These are phyloP conservation scores for Cryptoblepharus egeriae DNA, from an alignment of 2,797 vertebrate species.

Conservation along the genomic window DNA sequence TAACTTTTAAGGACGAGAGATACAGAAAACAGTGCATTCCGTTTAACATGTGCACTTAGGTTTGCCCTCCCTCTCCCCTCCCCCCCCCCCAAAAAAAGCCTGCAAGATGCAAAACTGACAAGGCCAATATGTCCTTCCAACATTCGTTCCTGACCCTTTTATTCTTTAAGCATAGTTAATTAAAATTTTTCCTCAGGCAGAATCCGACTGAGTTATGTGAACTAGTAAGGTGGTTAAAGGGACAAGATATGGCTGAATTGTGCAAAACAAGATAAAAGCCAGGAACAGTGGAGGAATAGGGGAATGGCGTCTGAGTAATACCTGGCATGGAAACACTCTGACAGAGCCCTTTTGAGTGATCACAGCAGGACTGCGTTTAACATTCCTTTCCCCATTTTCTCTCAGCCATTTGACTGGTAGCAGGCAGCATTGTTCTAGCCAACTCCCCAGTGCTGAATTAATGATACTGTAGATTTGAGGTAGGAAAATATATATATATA, in stretches of 20 bases:
- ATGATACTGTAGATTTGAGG: slow-evolving; percentile 3
- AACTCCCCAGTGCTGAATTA: slow-evolving; percentile 53
- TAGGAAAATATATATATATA: too few species aligned
- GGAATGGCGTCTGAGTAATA: slow-evolving; percentile 48
- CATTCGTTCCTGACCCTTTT: slow-evolving; percentile 41
- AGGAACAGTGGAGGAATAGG: slow-evolving; percentile 32
- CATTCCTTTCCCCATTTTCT: slow-evolving; percentile 58
- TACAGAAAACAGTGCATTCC: slow-evolving; percentile 9
- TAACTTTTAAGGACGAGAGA: neutral
- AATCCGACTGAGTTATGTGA: slow-evolving; percentile 68
- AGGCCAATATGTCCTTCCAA: slow-evolving; percentile 42
- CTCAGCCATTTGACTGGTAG: slow-evolving; percentile 59
- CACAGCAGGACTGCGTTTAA: slow-evolving; percentile 67
- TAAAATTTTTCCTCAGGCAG: slow-evolving; percentile 78
- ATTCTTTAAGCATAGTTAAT: slow-evolving; percentile 70
- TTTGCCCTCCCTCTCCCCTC: neutral
- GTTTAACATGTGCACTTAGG: slow-evolving; percentile 30
- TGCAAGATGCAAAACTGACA: slow-evolving; percentile 55
- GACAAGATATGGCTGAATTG: slow-evolving; percentile 48
- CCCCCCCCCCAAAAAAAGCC: slow-evolving; percentile 25
- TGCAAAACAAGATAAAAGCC: slow-evolving; percentile 62
- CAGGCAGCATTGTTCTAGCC: slow-evolving; percentile 63
- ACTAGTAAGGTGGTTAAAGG: slow-evolving; percentile 64
- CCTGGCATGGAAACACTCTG: slow-evolving; percentile 60
- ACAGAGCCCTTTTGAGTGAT: slow-evolving; percentile 57